Percentiles rank a stretch among this genome's conserved stretches.
Conservation (phyloP, 2,797 vertebrate species). For the Melanotaenia nigrans region DNA sequence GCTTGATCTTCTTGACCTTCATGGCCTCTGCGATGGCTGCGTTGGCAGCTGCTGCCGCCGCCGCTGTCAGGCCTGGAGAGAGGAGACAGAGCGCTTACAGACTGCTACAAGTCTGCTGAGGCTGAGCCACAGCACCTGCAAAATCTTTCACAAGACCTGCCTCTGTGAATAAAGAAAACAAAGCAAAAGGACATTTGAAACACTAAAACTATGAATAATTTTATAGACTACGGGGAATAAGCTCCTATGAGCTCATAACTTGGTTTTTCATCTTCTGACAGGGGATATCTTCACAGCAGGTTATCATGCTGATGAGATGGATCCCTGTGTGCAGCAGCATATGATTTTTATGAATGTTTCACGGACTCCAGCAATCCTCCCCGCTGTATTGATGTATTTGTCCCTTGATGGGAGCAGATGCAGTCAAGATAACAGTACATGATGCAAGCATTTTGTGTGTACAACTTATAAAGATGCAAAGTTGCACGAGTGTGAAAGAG, state of each 20-base stretch:
- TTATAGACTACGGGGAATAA: constrained; percentile 59
- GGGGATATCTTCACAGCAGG: constrained; percentile 71
- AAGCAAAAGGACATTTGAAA: constrained; percentile 60
- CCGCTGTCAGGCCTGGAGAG: constrained; percentile 93
- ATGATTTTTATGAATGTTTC: constrained; percentile 75
- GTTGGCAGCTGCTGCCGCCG: constrained; percentile 96
- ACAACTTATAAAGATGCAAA: constrained; percentile 36
- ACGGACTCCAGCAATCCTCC: constrained; percentile 52
- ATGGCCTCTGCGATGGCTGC: constrained; percentile 99
- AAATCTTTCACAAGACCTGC: constrained; percentile 57
- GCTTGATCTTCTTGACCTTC: constrained; percentile 99
- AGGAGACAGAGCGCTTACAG: constrained; percentile 67
- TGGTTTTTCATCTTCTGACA: constrained; percentile 74
- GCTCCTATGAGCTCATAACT: constrained; percentile 62
- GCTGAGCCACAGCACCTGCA: constrained; percentile 67
- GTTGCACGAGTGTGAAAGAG: constrained; percentile 16
- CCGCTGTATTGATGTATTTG: constrained; percentile 64
- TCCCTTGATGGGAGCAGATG: constrained; percentile 77
- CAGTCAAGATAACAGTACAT: constrained; percentile 72
- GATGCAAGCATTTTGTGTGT: constrained; percentile 74
- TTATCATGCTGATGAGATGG: constrained; percentile 74
- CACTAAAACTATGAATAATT: constrained; percentile 77
- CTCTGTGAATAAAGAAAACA: constrained; percentile 35
- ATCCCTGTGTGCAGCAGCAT: constrained; percentile 65
- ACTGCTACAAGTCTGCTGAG: constrained; percentile 63